Conservation (phyloP, 2,888 invertebrate species). For the Dexiosoma caninum region DNA sequence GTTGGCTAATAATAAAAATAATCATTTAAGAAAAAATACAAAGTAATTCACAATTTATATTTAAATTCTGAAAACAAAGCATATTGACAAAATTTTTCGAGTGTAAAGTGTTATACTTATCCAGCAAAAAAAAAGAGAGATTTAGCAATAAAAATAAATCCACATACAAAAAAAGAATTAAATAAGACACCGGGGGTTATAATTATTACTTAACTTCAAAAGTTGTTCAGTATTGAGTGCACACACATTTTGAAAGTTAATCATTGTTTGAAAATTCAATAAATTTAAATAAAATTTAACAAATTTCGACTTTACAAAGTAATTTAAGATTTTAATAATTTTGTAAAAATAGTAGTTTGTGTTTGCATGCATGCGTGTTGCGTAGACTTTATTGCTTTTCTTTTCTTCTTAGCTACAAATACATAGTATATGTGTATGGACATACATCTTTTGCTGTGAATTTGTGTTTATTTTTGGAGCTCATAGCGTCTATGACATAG, state of each 20-base stretch:
- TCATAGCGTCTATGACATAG: too few relatives aligned
- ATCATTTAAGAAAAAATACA: conserved; percentile 45
- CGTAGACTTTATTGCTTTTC: conserved; percentile 26
- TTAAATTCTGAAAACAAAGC: conserved; percentile 6
- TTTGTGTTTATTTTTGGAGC: conserved; percentile 63
- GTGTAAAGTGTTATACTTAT: conserved; percentile 4
- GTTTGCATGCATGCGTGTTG: conserved; percentile 13
- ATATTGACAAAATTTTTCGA: conserved; percentile 3
- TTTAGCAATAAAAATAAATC: background rate
- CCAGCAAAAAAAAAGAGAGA: background rate
- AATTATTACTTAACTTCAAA: conserved; percentile 12
- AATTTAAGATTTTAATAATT: too few relatives aligned
- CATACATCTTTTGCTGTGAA: conserved; percentile 23
- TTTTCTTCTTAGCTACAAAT: conserved; percentile 19
- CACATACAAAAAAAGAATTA: conserved; percentile 15
- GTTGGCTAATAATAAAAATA: conserved; percentile 63
- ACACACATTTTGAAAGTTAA: background rate
- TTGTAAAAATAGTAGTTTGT: background rate
- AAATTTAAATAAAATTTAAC: too few relatives aligned
- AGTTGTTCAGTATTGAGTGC: background rate
- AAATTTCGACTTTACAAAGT: too few relatives aligned
- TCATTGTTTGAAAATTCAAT: too few relatives aligned
- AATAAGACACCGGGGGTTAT: conserved; percentile 15
- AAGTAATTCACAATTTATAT: conserved; percentile 35
- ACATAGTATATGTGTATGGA: too few relatives aligned